Evolutionary conservation across 92 coral and sea anemone genomes (phyloP).

Genomic region (Parazoanthus darwini): DNA sequence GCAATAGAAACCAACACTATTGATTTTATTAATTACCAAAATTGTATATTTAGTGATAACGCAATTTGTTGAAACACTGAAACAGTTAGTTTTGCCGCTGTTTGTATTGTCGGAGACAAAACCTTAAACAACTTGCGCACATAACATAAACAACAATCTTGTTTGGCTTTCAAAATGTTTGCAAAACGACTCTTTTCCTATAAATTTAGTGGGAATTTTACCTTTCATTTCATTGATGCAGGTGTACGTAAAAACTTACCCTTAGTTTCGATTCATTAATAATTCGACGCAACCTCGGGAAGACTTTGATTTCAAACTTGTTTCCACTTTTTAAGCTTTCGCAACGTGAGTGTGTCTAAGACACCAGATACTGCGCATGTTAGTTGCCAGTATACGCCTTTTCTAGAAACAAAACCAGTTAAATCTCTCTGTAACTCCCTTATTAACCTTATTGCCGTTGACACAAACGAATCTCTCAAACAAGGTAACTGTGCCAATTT

Average conservation of each 20-base stretch:
- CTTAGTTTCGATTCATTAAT: conserved; percentile 1
- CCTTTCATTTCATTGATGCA: not conserved
- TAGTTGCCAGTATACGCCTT: not conserved
- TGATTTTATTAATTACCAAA: not conserved
- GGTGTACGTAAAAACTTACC: not conserved
- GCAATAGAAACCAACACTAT: too few species aligned
- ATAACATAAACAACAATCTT: not conserved
- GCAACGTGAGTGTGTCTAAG: not conserved
- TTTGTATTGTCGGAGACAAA: conserved; percentile 9
- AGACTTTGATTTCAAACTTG: not conserved
- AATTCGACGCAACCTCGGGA: not conserved
- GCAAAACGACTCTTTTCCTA: not conserved
- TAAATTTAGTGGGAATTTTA: not conserved
- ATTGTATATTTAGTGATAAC: not conserved
- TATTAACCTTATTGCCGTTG: not conserved
- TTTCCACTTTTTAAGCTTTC: not conserved
- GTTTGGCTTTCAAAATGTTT: not conserved
- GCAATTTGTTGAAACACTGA: not conserved
- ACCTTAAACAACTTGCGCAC: not conserved
- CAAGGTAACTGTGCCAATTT: conserved; percentile 6
- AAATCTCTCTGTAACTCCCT: not conserved
- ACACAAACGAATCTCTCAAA: not conserved
- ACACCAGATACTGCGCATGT: not conserved
- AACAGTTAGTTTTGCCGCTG: conserved; percentile 8
- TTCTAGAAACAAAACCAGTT: not conserved